Conservation (phyloP, 2,113 vertebrate genomes). For the Xiphias gladius region DNA sequence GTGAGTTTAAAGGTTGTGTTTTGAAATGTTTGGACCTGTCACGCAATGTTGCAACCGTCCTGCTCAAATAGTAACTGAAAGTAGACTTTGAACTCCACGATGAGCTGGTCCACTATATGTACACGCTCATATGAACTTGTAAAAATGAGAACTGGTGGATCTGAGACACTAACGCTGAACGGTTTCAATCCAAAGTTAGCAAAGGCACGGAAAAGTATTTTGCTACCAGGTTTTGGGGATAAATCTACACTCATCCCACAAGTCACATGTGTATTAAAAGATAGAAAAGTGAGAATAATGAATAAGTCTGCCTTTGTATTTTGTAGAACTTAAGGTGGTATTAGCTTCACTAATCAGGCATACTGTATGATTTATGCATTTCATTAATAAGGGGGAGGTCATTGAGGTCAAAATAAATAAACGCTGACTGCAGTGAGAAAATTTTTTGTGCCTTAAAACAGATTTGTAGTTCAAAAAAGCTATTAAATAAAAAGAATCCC, state of each 20-base stretch:
- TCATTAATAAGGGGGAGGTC: not conserved
- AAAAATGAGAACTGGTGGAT: too few relatives aligned
- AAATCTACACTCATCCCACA: not conserved
- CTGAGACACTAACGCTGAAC: not conserved
- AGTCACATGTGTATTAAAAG: not conserved
- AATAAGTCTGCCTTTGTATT: not conserved
- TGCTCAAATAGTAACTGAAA: constrained; percentile 7
- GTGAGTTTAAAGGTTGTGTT: constrained; percentile 10
- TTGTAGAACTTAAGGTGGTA: not conserved
- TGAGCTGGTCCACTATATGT: not conserved
- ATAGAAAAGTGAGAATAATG: not conserved
- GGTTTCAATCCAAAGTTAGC: not conserved
- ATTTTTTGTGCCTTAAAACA: not conserved
- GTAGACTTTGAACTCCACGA: constrained; percentile 22
- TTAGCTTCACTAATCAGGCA: not conserved
- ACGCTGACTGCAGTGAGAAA: not conserved
- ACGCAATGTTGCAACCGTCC: not conserved
- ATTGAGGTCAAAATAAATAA: not conserved
- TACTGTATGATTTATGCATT: not conserved
- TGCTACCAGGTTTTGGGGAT: not conserved
- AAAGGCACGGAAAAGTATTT: not conserved
- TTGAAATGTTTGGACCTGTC: not conserved
- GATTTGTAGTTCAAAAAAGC: not conserved
- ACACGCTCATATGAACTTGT: not conserved
- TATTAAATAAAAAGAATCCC: constrained; percentile 7